Base-by-base conservation (phyloP, 2,113 vertebrate genomes). In the Hippopotamus amphibius region DNA sequence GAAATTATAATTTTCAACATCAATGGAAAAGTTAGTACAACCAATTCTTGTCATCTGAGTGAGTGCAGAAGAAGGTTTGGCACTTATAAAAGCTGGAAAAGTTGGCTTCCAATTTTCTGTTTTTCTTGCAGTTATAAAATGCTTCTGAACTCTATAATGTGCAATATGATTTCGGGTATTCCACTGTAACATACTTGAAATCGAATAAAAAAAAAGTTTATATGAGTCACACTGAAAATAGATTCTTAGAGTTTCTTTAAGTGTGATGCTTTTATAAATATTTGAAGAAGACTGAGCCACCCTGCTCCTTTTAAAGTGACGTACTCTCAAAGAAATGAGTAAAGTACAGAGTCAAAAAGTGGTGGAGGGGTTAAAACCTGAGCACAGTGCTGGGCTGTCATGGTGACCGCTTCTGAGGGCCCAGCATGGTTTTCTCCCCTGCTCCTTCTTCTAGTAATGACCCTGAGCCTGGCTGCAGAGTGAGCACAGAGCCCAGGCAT, bases 11-110 rank as follows among this genome's bases (percentile, higher is more conserved):
- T 92, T 95, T 95, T 57, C n/a, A 92, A 53, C 74, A 82, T 79
- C 85, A 96, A 86, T 96, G 66, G 12, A 93, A 97, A 96, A 33
- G 8, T 88, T 86, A 91, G 16, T 43, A 37, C 28, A 83, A 93
- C 28, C 72, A 79, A 66, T 83, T 90, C 24, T 88, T 87, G 19
- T 65, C 76, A 88, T 96, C 66, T 26, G 26, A 96, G 30, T 89
- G 87, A 86, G 9, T 88, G 33, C 11, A 92, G n/a, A 95, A 63
- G 94, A 92, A 69, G 3, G 22, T 57, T 92, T 57, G 48, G 30
- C 1, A 33, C 19, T 89, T 85, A 77, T 0, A 88, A 96, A 90
- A 93, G 10, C 28, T 83, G 17, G 21, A 80, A 97, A 88, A 61
- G 26, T 68, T 95, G 37, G 61, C 21, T 87, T 57, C 87, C 37